Percentiles rank a stretch among this genome's conserved stretches.
Conservation (phyloP, 2,113 vertebrate species). For the Macaca fascicularis region T2T-MFA8v1.1 NC_088379.1:182381501-182382000, state of each 20-base stretch:
- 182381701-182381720: conserved; percentile 71
- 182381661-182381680: conserved; percentile 59
- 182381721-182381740: conserved; percentile 50
- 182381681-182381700: conserved; percentile 70
- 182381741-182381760: conserved; percentile 46
- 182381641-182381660: conserved; percentile 60
- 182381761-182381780: not conserved
- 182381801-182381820: not conserved
- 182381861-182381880: not conserved
- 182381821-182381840: not conserved
- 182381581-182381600: not conserved
- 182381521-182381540: not conserved
- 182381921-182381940: not conserved
- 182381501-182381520: not conserved
- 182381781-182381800: not conserved
- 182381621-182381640: conserved; percentile 52
- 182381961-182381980: conserved; percentile 22
- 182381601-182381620: conserved; percentile 20
- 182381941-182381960: not conserved
- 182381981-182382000: not conserved
- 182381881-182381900: not conserved
- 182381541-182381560: conserved; percentile 26
- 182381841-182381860: not conserved
- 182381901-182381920: not conserved
- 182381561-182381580: conserved; percentile 28